Evolutionary conservation across 37 sponge, comb jelly and placozoan genomes (phyloP), one percentile per base, ranked within the genome.

Genomic region (Tethya wilhelma): DNA sequence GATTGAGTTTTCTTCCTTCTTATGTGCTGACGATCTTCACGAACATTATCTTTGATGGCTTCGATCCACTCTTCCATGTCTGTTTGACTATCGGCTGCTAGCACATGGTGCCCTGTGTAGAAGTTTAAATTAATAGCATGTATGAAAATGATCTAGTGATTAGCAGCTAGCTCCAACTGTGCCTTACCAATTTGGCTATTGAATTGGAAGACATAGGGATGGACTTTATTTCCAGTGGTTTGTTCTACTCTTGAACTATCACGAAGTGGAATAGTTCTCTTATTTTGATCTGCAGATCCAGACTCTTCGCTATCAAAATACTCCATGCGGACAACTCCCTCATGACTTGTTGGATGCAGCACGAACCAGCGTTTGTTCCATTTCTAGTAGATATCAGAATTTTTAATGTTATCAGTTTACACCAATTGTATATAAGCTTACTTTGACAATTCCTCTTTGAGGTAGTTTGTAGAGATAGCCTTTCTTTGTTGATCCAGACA

Each of bases 391-490:
- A 69, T n/a, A n/a, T n/a, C n/a, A n/a, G n/a, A n/a, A n/a, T n/a
- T n/a, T n/a, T n/a, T n/a, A 64, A 39, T 43, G 31, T 25, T 12
- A 22, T 37, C 2, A 43, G 39, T n/a, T n/a, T n/a, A n/a, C n/a
- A n/a, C n/a, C n/a, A n/a, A n/a, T n/a, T n/a, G n/a, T n/a, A n/a
- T n/a, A n/a, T n/a, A n/a, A n/a, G n/a, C n/a, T n/a, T n/a, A 92
- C 93, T 81, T 92, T 92, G 32, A 88, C 43, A 29, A 88, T 31
- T 26, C 93, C 81, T 17, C 69, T 75, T 26, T 83, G 78, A 9
- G 93, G 88, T 20, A 92, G 77, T 68, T 92, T 92, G 81, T 77
- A 64, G 58, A 92, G 59, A 55, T 92, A 87, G 53, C 93, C 93
- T 41, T 66, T 79, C 71, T 64, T 81, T 44, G 40, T 56, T n/a